Evolutionary conservation across 2,113 vertebrate genomes (phyloP), one percentile per base, ranked within the genome.

Genomic region (Pterocles orientalis): DNA sequence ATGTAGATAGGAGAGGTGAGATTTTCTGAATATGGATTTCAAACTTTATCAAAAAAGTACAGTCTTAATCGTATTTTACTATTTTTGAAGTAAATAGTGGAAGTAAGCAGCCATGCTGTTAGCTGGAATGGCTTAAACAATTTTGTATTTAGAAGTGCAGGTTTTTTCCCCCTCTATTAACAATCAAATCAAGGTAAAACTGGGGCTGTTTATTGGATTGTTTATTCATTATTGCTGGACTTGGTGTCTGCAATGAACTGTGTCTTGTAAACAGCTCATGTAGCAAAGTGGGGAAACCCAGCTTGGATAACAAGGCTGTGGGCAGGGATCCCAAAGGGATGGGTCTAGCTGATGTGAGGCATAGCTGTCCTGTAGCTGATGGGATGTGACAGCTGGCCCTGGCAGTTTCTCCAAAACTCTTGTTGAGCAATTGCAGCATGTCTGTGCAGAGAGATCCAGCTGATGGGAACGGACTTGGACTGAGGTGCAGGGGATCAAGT

Each of bases 361-460:
- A 1, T 72, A 41, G 45, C 60, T 90, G 64, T 94, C 72, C 72
- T 9, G 1, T 18, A 47, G 86, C 47, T 92, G 83, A 91, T 71
- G 83, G 77, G 80, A 83, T 47, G 12, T 66, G 94, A 82, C 95
- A 95, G 64, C 83, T 94, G 94, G 57, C 75, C 56, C 66, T 76
- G 73, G 57, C 64, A 60, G 65, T 25, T 82, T 79, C 43, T 60
- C 26, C 69, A 53, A 5, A 94, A 12, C 77, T 78, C 36, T 20
- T 90, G 33, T 39, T 95, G 89, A 64, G 34, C 39, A 36, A 96
- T 82, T 69, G 68, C 41, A 69, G 61, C 69, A 2, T 84, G 80
- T 64, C 64, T 81, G 41, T 81, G 79, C 86, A 83, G 76, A 69
- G 64, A 70, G 53, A 72, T 53, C 31, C 6, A 18, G 31, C 50